A percentile compares a stretch with the other conserved stretches of the same genome.
phyloP scores from a whole-genome alignment of 1,140 invertebrate genomes.

The Trichogramma pretiosum region DNA sequence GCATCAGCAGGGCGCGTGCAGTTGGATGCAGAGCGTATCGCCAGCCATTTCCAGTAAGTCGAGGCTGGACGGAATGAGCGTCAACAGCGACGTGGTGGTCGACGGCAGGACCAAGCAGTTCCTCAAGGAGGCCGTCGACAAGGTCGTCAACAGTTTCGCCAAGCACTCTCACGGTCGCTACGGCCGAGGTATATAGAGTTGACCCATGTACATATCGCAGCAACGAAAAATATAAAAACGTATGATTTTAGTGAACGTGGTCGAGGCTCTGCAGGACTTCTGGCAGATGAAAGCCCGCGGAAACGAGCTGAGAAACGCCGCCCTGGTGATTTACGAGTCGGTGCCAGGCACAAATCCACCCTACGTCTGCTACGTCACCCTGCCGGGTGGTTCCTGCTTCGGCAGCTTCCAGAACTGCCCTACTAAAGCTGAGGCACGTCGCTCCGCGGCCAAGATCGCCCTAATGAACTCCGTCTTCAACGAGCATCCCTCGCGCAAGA shows the following conservation, averaged over 20 bases:
- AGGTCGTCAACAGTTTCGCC: conserved; percentile 69
- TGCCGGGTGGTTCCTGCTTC: conserved; percentile 91
- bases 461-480: conserved; percentile 96
- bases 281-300: conserved; percentile 92
- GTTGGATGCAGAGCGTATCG: conserved; percentile 39
- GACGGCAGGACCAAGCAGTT: conserved; percentile 62
- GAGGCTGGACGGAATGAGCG: conserved; percentile 40
- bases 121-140: conserved; percentile 66
- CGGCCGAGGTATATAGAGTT: conserved; percentile 54
- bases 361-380: conserved; percentile 89
- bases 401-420: conserved; percentile 92
- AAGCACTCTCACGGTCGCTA: conserved; percentile 71
- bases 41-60: conserved; percentile 43
- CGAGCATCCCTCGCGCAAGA: conserved; percentile 86
- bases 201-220: too few species aligned
- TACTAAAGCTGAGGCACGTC: conserved; percentile 85
- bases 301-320: conserved; percentile 80
- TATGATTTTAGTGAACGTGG: conserved; percentile 69
- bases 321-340: conserved; percentile 90
- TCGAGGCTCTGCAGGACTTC: conserved; percentile 91
- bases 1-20: background rate
- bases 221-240: too few species aligned
- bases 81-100: conserved; percentile 40
- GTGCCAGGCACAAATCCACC: conserved; percentile 82
- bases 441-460: conserved; percentile 90